Evolutionary conservation across 2,113 vertebrate species (phyloP), one percentile per base, ranked within the genome.

Genomic region (Toxotes jaculatrix): DNA sequence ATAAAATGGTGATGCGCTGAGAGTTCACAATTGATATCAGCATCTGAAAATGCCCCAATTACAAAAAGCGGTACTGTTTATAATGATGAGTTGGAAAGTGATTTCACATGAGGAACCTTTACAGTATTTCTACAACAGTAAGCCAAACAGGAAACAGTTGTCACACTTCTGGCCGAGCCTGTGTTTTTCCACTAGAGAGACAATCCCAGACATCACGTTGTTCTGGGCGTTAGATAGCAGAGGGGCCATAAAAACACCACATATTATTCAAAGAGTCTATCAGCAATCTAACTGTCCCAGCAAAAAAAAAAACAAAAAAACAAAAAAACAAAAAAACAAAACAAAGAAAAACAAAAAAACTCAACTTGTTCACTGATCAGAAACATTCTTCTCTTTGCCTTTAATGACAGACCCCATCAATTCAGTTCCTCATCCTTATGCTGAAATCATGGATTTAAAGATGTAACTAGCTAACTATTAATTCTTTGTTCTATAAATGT

Each of bases 141-240:
- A 56, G 19, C 56, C 19, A 85, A 82, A 88, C 87, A 93, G 89
- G 88, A 91, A 92, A 79, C 77, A 69, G 85, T 83, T 78, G 80
- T 70, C 79, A 80, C 13, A 36, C 73, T 82, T 80, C 85, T 89
- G 91, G 76, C 90, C 77, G 74, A 77, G 73, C 32, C 63, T 47
- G 69, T 80, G 68, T 81, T 91, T 88, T 92, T 91, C 83, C 86
- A 86, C 65, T 79, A 27, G n/a, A 74, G 70, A 81, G 78, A 86
- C 79, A 78, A 82, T 68, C 63, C 66, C 70, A 80, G 67, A 86
- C 64, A 88, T 78, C 73, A 64, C 14, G 47, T 76, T 73, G 85
- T 27, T 78, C 40, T 77, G 73, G 76, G 62, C 19, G 16, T 72
- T 14, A 59, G 59, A 64, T 61, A 82, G 76, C 68, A 74, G 47